Base-by-base conservation (phyloP, 92 coral and sea anemone genomes). In the Epizoanthus scotinus region DNA sequence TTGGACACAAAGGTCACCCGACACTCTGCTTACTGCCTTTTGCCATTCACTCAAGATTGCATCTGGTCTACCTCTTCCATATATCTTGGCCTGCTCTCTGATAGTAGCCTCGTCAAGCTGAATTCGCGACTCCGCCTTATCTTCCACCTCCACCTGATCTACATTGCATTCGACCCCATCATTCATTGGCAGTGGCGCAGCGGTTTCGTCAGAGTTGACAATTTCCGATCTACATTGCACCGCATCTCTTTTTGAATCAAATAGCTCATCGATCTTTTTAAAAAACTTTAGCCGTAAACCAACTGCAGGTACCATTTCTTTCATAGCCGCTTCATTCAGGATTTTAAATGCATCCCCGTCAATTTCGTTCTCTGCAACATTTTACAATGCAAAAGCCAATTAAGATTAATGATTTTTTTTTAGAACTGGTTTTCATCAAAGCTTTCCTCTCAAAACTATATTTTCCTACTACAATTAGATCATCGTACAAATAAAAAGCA, bases 31-130 rank as follows among this genome's bases (percentile, higher is more conserved):
- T 21, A 88, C 88, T 10, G 88, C 85, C 56, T 87, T 59, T 63
- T 84, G 91, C 91, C 91, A 87, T 67, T 78, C 68, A 28, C 19
- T 87, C 10, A 87, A 81, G 6, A 71, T 57, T 38, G 88, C 85
- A 13, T 73, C 57, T 55, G 59, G 44, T 53, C 78, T 86, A 19
- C 78, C 67, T 31, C 22, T 50, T 12, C 84, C 88, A 68, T 5
- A 85, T 2, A 84, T 84, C 73, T 84, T 88, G 0, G 86, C 84
- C 36, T 88, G 85, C 14, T 84, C 91, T 78, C 66, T 74, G 54
- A 87, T 77, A 61, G 24, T 21, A 63, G 34, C 5, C 24, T 63
- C 68, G 21, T 63, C 36, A 63, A 63, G 68, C 21, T 21, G 34
- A 63, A 38, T 36, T 21, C 24, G 68, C 34, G 26, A 38, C 40